Conservation (phyloP, 2,797 vertebrate genomes). For the Staurois parvus region DNA sequence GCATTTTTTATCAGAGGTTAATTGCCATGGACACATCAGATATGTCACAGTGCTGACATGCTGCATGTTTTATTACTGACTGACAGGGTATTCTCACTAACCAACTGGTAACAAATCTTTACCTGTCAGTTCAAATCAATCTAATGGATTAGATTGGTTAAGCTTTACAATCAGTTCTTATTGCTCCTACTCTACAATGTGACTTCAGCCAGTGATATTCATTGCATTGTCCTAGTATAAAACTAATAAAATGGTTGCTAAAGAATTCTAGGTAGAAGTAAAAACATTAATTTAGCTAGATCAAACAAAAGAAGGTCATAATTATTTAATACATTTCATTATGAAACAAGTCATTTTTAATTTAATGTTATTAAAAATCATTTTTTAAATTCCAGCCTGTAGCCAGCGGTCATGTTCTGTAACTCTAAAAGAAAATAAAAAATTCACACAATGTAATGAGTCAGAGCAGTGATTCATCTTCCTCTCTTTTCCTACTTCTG, state of each 20-base stretch:
- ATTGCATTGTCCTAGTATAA: background rate
- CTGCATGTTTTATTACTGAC: constrained; percentile 50
- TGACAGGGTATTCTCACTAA: constrained; percentile 58
- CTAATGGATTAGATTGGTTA: constrained; percentile 52
- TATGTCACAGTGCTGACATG: constrained; percentile 52
- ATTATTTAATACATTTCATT: too few species aligned
- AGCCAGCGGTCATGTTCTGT: too few species aligned
- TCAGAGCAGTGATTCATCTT: too few species aligned
- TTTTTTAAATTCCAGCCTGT: too few species aligned
- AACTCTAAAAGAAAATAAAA: too few species aligned
- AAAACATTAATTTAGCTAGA: too few species aligned
- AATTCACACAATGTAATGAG: too few species aligned
- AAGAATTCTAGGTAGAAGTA: background rate
- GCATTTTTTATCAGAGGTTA: constrained; percentile 58
- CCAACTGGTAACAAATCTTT: constrained; percentile 69
- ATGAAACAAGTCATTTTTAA: too few species aligned
- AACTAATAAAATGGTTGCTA: background rate
- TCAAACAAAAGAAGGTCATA: too few species aligned
- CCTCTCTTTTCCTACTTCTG: too few species aligned
- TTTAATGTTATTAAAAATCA: too few species aligned
- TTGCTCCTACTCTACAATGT: background rate
- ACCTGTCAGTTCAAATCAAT: constrained; percentile 60
- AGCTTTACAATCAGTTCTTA: constrained; percentile 30
- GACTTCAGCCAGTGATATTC: background rate
- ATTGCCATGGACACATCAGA: constrained; percentile 59